A percentile compares a stretch with the other conserved stretches of the same genome.
Evolutionary conservation across 2,888 invertebrate genomes (phyloP).

Genomic region (Dynastes hyllus): DNA sequence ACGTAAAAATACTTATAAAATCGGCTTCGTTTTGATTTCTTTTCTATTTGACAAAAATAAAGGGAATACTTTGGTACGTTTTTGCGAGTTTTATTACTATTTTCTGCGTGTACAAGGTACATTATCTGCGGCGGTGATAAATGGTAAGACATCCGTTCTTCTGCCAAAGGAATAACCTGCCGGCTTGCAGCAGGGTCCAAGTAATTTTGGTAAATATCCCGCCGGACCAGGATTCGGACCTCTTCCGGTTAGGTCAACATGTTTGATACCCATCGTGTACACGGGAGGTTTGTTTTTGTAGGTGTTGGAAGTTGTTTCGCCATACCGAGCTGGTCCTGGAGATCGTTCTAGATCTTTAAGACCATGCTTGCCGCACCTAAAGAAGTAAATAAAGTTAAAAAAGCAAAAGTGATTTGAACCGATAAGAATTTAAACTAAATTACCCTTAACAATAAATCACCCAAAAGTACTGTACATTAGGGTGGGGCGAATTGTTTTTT

Average conservation of each 20-base stretch:
- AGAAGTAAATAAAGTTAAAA: conserved; percentile 15
- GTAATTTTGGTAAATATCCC: conserved; percentile 72
- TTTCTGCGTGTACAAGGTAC: conserved; percentile 68
- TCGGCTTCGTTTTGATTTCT: too few relatives aligned
- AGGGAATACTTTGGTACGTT: not conserved
- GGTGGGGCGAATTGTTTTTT: too few relatives aligned
- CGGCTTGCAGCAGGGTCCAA: conserved; percentile 69
- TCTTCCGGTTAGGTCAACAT: conserved; percentile 61
- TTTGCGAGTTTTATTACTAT: conserved; percentile 24
- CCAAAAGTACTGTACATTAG: too few relatives aligned
- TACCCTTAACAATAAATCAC: too few relatives aligned
- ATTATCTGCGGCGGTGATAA: conserved; percentile 76
- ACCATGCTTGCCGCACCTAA: conserved; percentile 53
- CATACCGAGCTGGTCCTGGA: conserved; percentile 72
- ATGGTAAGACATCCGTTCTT: conserved; percentile 74
- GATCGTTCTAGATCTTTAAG: conserved; percentile 57
- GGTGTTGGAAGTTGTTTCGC: conserved; percentile 60
- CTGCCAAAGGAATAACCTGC: conserved; percentile 77
- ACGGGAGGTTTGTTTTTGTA: conserved; percentile 65
- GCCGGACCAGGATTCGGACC: conserved; percentile 73
- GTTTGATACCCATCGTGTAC: conserved; percentile 63
- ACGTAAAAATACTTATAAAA: too few relatives aligned
- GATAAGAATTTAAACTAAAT: too few relatives aligned
- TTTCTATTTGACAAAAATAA: not conserved
- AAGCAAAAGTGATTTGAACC: too few relatives aligned